Conservation (phyloP, 2,113 vertebrate genomes). For the Spizaetus ornatus region DNA sequence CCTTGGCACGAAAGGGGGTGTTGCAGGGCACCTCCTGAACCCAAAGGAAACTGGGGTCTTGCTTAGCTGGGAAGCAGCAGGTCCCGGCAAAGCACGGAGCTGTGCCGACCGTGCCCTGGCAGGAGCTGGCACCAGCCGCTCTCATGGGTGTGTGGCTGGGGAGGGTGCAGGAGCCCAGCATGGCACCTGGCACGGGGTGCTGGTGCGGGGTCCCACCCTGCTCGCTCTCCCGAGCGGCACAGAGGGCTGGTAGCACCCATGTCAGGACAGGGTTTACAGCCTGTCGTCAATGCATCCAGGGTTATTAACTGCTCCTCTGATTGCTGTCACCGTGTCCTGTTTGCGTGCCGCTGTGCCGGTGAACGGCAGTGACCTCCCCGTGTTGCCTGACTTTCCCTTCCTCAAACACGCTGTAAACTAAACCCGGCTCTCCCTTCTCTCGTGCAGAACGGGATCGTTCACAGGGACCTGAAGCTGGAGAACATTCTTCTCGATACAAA, state of each 20-base stretch:
- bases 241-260: background rate
- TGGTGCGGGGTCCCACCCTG: rapidly evolving
- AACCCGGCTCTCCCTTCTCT: background rate
- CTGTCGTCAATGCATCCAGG: rapidly evolving
- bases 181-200: rapidly evolving
- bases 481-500: conserved; percentile 92
- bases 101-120: rapidly evolving
- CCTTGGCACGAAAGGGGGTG: background rate
- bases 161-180: background rate
- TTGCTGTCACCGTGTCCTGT: background rate
- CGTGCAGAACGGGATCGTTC: conserved; percentile 89
- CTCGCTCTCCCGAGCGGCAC: rapidly evolving
- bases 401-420: background rate
- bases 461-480: conserved; percentile 95
- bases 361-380: background rate
- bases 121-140: background rate
- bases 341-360: rapidly evolving
- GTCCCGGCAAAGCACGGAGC: rapidly evolving
- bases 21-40: background rate
- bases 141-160: rapidly evolving
- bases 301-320: background rate
- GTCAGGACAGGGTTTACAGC: background rate
- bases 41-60: rapidly evolving
- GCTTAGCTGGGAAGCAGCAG: background rate
- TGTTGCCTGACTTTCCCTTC: rapidly evolving